phyloP scores from a whole-genome alignment of 2,113 vertebrate genomes.

The Nestor notabilis region DNA sequence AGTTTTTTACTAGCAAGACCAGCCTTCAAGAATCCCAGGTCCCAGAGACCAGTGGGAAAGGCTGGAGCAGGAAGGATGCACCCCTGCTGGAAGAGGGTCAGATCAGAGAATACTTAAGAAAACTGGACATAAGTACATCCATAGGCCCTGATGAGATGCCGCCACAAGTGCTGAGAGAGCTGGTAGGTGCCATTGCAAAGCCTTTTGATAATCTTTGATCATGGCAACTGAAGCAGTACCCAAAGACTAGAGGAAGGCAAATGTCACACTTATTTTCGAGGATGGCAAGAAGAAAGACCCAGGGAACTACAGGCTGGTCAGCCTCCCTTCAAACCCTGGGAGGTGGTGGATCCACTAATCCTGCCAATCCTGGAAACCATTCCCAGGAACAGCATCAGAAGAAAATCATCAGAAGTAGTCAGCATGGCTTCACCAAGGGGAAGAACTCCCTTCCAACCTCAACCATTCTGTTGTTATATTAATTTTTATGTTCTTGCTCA shows the following conservation, averaged over 20 bases:
- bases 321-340: accelerated
- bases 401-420: background rate
- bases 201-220: background rate
- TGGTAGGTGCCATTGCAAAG: background rate
- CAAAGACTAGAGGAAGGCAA: background rate
- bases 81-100: background rate
- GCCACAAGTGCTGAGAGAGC: background rate
- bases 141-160: background rate
- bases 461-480: background rate
- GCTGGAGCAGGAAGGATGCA: background rate
- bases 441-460: background rate
- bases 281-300: background rate
- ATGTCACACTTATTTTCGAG: background rate
- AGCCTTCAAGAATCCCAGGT: background rate
- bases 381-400: background rate
- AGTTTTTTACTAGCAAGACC: background rate
- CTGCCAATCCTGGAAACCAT: background rate
- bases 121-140: background rate
- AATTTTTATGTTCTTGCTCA: background rate
- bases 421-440: background rate
- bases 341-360: background rate
- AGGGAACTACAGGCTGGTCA: background rate
- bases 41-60: background rate
- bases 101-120: background rate
- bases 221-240: background rate